A percentile compares a stretch with the other conserved stretches of the same genome.
Conservation (phyloP, 2,888 invertebrate genomes). For the Drosophila austrosaltans region DNA sequence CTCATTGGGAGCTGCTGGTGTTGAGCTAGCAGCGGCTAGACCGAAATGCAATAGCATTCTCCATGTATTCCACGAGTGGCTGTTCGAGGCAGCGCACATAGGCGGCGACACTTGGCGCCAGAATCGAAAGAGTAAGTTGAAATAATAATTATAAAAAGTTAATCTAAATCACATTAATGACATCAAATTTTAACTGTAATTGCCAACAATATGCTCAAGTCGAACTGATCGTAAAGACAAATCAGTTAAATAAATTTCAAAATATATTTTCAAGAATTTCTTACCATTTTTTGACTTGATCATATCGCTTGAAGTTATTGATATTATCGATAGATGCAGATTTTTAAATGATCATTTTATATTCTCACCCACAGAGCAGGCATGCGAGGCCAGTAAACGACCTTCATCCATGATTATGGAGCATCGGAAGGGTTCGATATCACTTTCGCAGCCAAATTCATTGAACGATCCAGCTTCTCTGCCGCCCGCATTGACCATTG, state of each 20-base stretch:
- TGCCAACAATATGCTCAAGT: background rate
- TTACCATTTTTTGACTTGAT: background rate
- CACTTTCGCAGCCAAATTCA: slow-evolving; percentile 87
- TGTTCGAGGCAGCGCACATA: slow-evolving; percentile 97
- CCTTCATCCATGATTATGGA: slow-evolving; percentile 88
- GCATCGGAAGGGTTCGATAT: slow-evolving; percentile 85
- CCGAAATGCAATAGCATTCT: slow-evolving; percentile 97
- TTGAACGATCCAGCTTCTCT: slow-evolving; percentile 88
- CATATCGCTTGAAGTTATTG: background rate
- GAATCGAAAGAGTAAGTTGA: slow-evolving; percentile 84
- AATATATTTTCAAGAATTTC: too few species aligned
- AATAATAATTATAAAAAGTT: background rate
- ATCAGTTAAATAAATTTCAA: too few species aligned
- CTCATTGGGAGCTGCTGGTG: slow-evolving; percentile 85
- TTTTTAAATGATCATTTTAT: background rate
- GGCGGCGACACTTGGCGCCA: slow-evolving; percentile 88
- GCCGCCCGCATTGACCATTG: slow-evolving; percentile 88
- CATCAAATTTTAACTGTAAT: background rate
- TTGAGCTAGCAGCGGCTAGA: slow-evolving; percentile 89
- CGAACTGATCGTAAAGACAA: background rate
- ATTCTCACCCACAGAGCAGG: slow-evolving; percentile 78
- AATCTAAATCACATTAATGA: background rate
- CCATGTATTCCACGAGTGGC: slow-evolving; percentile 97
- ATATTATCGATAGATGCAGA: background rate
- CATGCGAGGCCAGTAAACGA: slow-evolving; percentile 85